phyloP scores from a whole-genome alignment of 2,888 invertebrate genomes.

The Euzophera pinguis region DNA sequence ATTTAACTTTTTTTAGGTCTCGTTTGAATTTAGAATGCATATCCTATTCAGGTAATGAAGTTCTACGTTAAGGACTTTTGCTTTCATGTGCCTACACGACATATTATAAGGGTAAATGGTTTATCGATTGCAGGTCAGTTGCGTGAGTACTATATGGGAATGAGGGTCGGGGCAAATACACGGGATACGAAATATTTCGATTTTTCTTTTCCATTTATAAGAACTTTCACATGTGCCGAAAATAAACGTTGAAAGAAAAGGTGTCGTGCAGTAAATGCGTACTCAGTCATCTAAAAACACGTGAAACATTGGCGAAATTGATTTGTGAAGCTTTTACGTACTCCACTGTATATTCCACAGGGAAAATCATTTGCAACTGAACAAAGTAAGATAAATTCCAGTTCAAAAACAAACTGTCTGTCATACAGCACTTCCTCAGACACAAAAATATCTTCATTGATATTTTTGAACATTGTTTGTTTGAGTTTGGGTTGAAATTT shows the following conservation, averaged over 20 bases:
- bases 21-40: neutral
- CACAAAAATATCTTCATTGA: too few species aligned
- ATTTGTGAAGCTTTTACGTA: neutral
- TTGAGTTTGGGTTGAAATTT: too few species aligned
- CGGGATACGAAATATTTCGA: neutral
- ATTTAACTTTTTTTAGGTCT: too few species aligned
- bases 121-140: constrained; percentile 43
- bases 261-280: neutral
- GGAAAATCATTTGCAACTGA: too few species aligned
- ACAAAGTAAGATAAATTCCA: too few species aligned
- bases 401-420: too few species aligned
- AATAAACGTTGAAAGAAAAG: neutral
- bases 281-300: neutral
- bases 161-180: neutral
- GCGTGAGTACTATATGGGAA: constrained; percentile 28
- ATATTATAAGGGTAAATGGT: constrained; percentile 45
- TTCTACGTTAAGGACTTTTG: neutral
- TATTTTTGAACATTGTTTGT: too few species aligned
- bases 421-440: too few species aligned
- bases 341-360: neutral
- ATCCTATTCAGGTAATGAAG: neutral
- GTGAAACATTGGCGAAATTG: constrained; percentile 2
- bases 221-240: neutral
- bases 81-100: constrained; percentile 19
- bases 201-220: neutral